Conservation (phyloP, 2,888 invertebrate species). For the Hemaris fuciformis region DNA sequence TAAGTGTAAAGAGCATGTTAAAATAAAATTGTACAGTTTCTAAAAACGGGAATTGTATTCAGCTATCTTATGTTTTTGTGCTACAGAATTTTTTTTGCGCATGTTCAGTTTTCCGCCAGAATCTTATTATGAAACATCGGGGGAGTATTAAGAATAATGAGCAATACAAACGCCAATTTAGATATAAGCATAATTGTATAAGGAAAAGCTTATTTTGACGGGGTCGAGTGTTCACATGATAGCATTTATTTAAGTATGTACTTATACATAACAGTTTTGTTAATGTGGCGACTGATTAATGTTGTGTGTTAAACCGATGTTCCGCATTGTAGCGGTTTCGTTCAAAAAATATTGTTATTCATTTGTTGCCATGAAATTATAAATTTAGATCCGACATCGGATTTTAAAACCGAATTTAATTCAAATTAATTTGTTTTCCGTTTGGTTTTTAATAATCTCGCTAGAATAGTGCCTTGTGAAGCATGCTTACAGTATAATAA, state of each 20-base stretch:
- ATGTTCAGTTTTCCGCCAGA: conserved; percentile 9
- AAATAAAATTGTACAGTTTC: conserved; percentile 10
- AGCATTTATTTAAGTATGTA: conserved; percentile 34
- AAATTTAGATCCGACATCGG: conserved; percentile 72
- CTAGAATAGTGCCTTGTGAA: conserved; percentile 81
- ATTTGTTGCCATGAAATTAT: conserved; percentile 66
- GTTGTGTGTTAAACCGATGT: conserved; percentile 50
- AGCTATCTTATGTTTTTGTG: conserved; percentile 9
- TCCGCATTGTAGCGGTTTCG: conserved; percentile 44
- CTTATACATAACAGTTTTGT: conserved; percentile 33
- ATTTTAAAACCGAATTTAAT: conserved; percentile 78
- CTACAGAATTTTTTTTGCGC: conserved; percentile 15
- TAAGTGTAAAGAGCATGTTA: conserved; percentile 5
- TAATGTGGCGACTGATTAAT: conserved; percentile 38
- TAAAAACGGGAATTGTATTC: background rate
- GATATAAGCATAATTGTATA: conserved; percentile 55
- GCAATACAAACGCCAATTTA: conserved; percentile 77
- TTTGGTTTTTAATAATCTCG: conserved; percentile 67
- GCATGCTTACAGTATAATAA: conserved; percentile 73
- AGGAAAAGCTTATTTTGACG: conserved; percentile 49
- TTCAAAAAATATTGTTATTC: conserved; percentile 56
- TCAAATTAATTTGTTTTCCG: conserved; percentile 55
- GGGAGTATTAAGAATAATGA: conserved; percentile 45
- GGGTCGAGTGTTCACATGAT: conserved; percentile 12
- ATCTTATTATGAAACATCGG: conserved; percentile 11